Base-by-base conservation (phyloP, 2,888 invertebrate species). In the Euclidia mi region DNA sequence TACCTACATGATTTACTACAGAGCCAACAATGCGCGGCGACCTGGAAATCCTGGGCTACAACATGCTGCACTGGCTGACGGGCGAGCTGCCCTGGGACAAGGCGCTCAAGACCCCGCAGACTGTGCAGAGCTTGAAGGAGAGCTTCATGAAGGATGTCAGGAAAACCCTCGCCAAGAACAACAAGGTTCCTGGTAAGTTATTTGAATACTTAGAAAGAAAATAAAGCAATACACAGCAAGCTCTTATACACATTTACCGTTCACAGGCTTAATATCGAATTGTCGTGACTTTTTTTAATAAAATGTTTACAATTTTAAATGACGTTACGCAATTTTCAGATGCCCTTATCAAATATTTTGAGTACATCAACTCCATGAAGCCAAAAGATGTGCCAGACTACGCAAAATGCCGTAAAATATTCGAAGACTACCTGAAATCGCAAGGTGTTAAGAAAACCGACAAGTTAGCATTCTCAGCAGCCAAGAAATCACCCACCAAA, bases 1-100 rank as follows among this genome's bases (percentile, higher is more conserved):
- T n/a, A n/a, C n/a, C n/a, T n/a, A n/a, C n/a, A 29, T 43, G 7
- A 0, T 25, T 12, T 11, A 1, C 61, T 68, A 1, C 88, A 95
- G 96, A 96, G 41, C 94, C 97, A 28, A 98, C 98, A 10, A 96
- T 97, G 96, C 95, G 99, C 38, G 98, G 99, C 0, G 99, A 99
- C 89, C 91, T 99, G 12, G 99, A 99, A 94, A 98, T 99, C 69
- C 95, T 99, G 2, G 98, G 96, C 0, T 99, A 98, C 87, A 99
- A 99, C 90, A 94, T 99, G 84, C 95, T 99, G 35, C 98, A 98
- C 79, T 99, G 99, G 99, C 82, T 98, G 35, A 96, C 96, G 17
- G 97, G 97, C 0, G 94, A 95, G 60, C 91, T 99, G 66, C 99
- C 99, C 0, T 99, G 99, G 99, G 97, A 97, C 81, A 95, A 95